phyloP scores from a whole-genome alignment of 2,113 vertebrate species.

The Phodopus roborovskii region DNA sequence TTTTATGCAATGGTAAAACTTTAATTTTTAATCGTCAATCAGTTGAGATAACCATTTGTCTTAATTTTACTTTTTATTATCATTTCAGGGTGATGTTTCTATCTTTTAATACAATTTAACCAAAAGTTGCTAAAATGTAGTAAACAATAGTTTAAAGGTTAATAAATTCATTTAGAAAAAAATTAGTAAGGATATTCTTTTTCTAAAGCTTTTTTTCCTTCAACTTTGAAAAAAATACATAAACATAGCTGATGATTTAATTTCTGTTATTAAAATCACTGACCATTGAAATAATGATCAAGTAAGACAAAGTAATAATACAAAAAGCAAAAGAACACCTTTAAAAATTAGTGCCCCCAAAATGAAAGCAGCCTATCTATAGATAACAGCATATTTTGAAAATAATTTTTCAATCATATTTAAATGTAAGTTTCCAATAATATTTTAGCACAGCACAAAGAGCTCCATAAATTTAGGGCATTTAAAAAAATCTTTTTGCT shows the following conservation, averaged over 20 bases:
- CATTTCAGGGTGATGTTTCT: background rate
- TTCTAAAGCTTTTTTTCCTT: conserved; percentile 8
- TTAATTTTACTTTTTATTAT: background rate
- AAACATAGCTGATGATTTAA: conserved; percentile 25
- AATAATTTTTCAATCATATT: conserved; percentile 29
- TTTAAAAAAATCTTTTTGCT: background rate
- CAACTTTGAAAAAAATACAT: conserved; percentile 24
- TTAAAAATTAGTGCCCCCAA: background rate
- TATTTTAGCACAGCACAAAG: conserved; percentile 35
- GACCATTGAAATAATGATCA: background rate
- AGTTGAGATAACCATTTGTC: background rate
- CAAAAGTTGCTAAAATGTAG: conserved; percentile 9
- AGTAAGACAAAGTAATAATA: conserved; percentile 33
- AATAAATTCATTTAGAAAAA: conserved; percentile 56
- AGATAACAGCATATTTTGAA: conserved; percentile 35
- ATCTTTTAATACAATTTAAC: conserved; percentile 24
- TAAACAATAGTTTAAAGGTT: conserved; percentile 22
- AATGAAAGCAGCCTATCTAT: background rate
- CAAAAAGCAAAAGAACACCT: conserved; percentile 53
- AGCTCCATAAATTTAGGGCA: background rate
- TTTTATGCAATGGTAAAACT: background rate
- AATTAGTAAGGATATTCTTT: conserved; percentile 24
- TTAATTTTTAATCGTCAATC: background rate
- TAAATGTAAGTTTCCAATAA: conserved; percentile 35
- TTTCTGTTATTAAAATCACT: background rate